phyloP scores from a whole-genome alignment of 2,888 invertebrate species.

The Perdita meconis region DNA sequence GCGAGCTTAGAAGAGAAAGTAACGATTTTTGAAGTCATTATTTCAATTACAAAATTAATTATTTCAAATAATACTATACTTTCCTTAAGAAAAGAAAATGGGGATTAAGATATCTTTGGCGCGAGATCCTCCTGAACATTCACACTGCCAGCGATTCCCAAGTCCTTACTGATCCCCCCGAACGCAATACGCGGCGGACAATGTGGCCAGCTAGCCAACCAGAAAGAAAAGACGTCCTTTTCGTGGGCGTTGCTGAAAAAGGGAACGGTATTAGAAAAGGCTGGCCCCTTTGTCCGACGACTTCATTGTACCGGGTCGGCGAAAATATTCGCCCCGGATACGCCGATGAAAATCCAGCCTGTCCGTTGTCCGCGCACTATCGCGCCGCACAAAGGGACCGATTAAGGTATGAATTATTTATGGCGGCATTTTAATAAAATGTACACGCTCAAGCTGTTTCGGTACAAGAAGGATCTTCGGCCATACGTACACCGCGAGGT shows the following conservation, averaged over 20 bases:
- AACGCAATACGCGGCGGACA: constrained; percentile 62
- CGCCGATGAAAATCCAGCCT: constrained; percentile 58
- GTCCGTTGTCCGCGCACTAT: constrained; percentile 56
- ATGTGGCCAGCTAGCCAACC: constrained; percentile 49
- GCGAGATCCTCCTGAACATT: constrained; percentile 33
- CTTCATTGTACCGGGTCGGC: constrained; percentile 66
- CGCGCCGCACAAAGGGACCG: constrained; percentile 55
- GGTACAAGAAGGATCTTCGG: constrained; percentile 7
- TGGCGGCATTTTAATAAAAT: constrained; percentile 44
- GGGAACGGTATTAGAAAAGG: constrained; percentile 64
- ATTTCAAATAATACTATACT: neutral
- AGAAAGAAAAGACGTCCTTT: constrained; percentile 54
- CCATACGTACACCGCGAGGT: neutral
- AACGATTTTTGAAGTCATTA: no score
- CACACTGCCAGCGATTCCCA: constrained; percentile 43
- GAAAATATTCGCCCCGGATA: constrained; percentile 65
- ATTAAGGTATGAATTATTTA: constrained; percentile 69
- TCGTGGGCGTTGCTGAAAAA: constrained; percentile 36
- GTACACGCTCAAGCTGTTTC: constrained; percentile 19
- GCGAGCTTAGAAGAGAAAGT: no score
- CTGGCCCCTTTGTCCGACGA: constrained; percentile 63
- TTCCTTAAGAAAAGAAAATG: neutral
- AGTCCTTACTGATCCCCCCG: constrained; percentile 28
- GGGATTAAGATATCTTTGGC: constrained; percentile 9
- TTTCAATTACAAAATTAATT: no score